Percentiles rank a stretch among this genome's conserved stretches.
These are phyloP conservation scores for Glossophaga mutica DNA, from an alignment of 2,797 vertebrate species.

Conservation along the genomic window DNA sequence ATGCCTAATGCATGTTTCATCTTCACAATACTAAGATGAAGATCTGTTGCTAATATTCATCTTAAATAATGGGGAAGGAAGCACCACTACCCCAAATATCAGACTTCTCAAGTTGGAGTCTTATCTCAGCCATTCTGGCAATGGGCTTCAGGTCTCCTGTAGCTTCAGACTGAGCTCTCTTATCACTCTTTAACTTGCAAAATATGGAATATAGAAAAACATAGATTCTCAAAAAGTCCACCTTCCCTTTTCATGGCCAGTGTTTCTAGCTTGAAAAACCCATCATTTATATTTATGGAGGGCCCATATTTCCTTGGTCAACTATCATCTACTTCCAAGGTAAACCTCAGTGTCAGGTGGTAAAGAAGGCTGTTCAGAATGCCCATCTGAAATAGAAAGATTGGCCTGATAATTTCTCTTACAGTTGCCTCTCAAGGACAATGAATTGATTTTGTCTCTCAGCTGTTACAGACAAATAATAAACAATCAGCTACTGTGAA, in stretches of 20 bases:
- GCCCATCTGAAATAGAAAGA: conserved; percentile 66
- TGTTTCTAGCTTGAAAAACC: neutral
- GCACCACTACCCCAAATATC: neutral
- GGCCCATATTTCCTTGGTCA: neutral
- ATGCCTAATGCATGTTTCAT: neutral
- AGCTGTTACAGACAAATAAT: conserved; percentile 55
- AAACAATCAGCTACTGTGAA: conserved; percentile 49
- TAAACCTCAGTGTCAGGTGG: neutral
- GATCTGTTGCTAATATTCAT: neutral
- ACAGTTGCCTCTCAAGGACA: conserved; percentile 63
- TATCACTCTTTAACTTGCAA: neutral
- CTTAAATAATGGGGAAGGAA: neutral
- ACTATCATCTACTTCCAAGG: neutral
- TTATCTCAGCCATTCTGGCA: neutral
- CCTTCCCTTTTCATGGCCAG: neutral
- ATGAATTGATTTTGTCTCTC: conserved; percentile 69
- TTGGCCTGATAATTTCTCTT: conserved; percentile 70
- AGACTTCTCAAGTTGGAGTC: neutral
- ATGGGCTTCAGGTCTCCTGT: neutral
- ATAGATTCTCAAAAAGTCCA: neutral
- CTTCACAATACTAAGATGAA: neutral
- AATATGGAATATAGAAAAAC: neutral
- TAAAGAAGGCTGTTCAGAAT: neutral
- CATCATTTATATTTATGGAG: neutral
- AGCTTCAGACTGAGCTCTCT: neutral